Conservation (phyloP, 2,797 vertebrate genomes). For the Anolis apletophallus region DNA sequence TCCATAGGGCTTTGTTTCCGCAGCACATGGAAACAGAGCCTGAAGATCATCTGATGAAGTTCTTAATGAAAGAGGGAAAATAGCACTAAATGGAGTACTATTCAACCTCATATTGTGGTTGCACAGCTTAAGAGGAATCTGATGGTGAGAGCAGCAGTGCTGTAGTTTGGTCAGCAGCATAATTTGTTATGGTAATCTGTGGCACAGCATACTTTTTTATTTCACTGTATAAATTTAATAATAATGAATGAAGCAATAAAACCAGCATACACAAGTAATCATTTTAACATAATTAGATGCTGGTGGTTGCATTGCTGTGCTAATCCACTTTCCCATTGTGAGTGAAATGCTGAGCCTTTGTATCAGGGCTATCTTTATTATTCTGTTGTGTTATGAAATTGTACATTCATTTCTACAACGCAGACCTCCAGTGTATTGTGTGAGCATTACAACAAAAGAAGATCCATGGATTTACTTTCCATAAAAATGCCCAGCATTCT, state of each 20-base stretch:
- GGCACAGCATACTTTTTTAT: constrained; percentile 14
- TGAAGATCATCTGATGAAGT: too few species aligned
- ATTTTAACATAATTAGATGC: constrained; percentile 37
- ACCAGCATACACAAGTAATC: constrained; percentile 31
- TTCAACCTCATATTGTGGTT: not conserved
- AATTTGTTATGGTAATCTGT: constrained; percentile 27
- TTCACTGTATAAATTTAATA: constrained; percentile 30
- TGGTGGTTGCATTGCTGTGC: constrained; percentile 6
- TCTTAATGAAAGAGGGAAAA: too few species aligned
- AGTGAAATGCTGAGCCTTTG: not conserved
- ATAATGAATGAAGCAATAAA: constrained; percentile 19
- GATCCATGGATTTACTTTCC: constrained; percentile 37
- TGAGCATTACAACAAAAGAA: constrained; percentile 3
- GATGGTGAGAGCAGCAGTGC: not conserved
- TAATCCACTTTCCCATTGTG: constrained; percentile 28
- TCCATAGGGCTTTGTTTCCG: too few species aligned
- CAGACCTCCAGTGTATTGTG: constrained; percentile 1
- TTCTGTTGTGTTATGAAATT: not conserved
- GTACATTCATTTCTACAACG: not conserved
- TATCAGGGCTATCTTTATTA: not conserved
- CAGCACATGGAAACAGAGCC: too few species aligned
- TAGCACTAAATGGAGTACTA: too few species aligned
- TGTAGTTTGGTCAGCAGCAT: not conserved
- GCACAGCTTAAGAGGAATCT: not conserved
- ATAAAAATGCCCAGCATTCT: constrained; percentile 25